Evolutionary conservation across 2,888 invertebrate genomes (phyloP).

Genomic region (Cephalotes varians): DNA sequence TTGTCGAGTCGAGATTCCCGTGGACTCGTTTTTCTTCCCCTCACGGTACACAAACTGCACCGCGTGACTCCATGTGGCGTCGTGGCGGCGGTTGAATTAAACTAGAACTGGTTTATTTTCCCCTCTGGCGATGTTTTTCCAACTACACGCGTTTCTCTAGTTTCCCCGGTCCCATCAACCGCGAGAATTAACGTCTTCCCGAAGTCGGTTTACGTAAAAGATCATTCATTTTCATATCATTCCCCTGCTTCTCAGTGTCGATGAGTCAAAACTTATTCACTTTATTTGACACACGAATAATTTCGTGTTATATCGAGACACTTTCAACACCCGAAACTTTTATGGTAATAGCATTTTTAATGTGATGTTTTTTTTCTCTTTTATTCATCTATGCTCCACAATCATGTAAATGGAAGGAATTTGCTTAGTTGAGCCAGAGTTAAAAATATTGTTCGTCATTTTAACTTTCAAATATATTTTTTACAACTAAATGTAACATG

Average conservation of each 20-base stretch:
- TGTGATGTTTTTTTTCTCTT: background rate
- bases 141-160: slow-evolving; percentile 10
- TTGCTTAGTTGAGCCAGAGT: background rate
- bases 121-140: slow-evolving; percentile 35
- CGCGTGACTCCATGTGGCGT: slow-evolving; percentile 65
- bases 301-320: background rate
- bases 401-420: background rate
- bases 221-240: background rate
- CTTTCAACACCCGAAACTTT: background rate
- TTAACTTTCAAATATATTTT: background rate
- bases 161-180: background rate
- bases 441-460: background rate
- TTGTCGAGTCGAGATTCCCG: slow-evolving; percentile 49
- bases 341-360: background rate
- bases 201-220: slow-evolving; percentile 29
- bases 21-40: slow-evolving; percentile 53
- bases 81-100: slow-evolving; percentile 37
- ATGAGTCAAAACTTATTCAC: background rate
- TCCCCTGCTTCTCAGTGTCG: background rate
- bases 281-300: background rate
- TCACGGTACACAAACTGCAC: slow-evolving; percentile 20
- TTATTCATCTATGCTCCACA: background rate
- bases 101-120: slow-evolving; percentile 56
- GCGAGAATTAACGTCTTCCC: slow-evolving; percentile 40
- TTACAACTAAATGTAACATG: background rate